phyloP scores from a whole-genome alignment of 1,140 invertebrate genomes.

The Diuraphis noxia region DNA sequence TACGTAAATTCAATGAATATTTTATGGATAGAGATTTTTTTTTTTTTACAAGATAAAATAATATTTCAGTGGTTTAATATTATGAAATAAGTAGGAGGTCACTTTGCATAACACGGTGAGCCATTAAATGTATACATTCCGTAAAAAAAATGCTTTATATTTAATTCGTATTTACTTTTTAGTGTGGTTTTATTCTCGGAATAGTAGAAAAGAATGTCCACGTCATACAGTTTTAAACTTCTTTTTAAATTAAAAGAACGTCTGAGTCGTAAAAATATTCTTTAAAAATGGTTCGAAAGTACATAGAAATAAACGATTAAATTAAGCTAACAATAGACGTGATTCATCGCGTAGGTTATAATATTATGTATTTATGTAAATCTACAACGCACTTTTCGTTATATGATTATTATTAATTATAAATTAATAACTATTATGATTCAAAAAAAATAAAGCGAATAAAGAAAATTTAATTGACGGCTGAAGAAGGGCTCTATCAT shows the following conservation, averaged over 20 bases:
- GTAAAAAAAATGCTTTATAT: neutral
- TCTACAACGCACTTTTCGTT: neutral
- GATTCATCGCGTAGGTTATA: neutral
- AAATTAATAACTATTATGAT: neutral
- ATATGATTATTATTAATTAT: neutral
- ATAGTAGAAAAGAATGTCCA: neutral
- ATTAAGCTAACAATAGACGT: neutral
- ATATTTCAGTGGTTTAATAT: neutral
- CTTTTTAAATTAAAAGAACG: neutral
- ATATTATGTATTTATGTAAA: conserved; percentile 4
- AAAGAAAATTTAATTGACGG: neutral
- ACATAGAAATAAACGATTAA: neutral
- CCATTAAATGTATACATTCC: neutral
- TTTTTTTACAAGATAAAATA: neutral
- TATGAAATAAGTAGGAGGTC: neutral
- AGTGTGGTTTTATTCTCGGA: neutral
- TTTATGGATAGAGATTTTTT: neutral
- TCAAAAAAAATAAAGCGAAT: neutral
- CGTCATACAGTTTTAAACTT: neutral
- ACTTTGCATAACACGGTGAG: neutral
- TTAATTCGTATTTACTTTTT: neutral
- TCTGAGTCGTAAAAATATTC: neutral
- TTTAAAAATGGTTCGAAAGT: neutral
- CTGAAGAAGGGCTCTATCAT: neutral
- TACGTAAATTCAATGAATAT: neutral